Conservation (phyloP, 2,888 invertebrate species). For the Blastobasis lacticolella region DNA sequence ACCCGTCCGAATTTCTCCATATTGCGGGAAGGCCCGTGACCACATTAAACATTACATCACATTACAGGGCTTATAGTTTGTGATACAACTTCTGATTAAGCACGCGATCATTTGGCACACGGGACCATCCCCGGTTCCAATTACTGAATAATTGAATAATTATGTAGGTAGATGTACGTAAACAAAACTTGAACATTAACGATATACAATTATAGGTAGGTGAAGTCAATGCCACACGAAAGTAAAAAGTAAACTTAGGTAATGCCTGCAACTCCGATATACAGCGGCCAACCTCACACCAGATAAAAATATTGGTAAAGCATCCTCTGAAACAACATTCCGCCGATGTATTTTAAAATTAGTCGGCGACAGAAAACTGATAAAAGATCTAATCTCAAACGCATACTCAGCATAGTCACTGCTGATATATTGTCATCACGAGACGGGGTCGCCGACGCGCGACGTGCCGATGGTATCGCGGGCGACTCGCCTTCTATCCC, state of each 20-base stretch:
- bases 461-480: conserved; percentile 29
- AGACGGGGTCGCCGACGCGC: conserved; percentile 25
- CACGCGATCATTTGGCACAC: conserved; percentile 21
- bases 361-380: conserved; percentile 37
- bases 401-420: conserved; percentile 36
- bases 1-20: conserved; percentile 28
- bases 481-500: conserved; percentile 29
- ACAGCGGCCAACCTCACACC: too few relatives aligned
- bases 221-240: too few relatives aligned
- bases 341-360: conserved; percentile 38
- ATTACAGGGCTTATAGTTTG: conserved; percentile 25
- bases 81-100: conserved; percentile 41
- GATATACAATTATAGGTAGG: too few relatives aligned
- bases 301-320: too few relatives aligned
- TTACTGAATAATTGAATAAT: neutral
- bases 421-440: conserved; percentile 42
- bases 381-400: conserved; percentile 37
- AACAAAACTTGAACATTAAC: neutral
- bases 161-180: neutral
- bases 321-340: conserved; percentile 21
- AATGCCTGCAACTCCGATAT: too few relatives aligned
- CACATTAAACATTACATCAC: conserved; percentile 30
- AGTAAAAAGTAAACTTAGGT: too few relatives aligned
- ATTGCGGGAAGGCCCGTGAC: conserved; percentile 29
- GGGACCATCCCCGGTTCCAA: conserved; percentile 11